A percentile compares a stretch with the other conserved stretches of the same genome.
Evolutionary conservation across 2,888 invertebrate species (phyloP).

Genomic region (Ditula angustiorana): DNA sequence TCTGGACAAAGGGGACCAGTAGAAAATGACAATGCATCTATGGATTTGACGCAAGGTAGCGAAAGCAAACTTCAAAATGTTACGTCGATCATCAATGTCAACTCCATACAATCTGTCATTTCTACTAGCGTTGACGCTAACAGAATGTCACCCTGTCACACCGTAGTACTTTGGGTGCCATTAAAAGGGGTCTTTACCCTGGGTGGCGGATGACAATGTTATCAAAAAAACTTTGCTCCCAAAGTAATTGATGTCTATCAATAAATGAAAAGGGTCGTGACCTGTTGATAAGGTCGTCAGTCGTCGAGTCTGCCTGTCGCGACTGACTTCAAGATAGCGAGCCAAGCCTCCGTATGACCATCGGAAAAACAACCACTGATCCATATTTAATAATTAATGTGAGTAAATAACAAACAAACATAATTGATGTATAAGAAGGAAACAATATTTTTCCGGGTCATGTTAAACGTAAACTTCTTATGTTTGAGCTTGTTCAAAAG

Average conservation of each 20-base stretch:
- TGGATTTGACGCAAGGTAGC: too few species aligned
- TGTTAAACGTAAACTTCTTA: neutral
- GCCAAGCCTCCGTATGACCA: conserved; percentile 23
- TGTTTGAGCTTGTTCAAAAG: neutral
- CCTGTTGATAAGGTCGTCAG: conserved; percentile 25
- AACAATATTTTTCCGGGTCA: neutral
- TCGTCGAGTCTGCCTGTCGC: conserved; percentile 15
- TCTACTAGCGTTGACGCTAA: too few species aligned
- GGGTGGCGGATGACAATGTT: neutral
- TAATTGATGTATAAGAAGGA: neutral
- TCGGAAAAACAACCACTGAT: neutral
- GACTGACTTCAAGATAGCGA: conserved; percentile 11
- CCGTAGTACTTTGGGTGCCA: too few species aligned
- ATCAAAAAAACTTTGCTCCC: conserved; percentile 28
- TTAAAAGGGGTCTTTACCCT: too few species aligned
- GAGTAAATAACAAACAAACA: neutral
- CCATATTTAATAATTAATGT: neutral
- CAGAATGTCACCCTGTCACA: too few species aligned
- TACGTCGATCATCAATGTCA: too few species aligned
- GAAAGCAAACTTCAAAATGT: too few species aligned
- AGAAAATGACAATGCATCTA: too few species aligned
- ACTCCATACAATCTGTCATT: too few species aligned
- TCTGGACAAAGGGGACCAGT: too few species aligned
- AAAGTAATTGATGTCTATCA: conserved; percentile 25
- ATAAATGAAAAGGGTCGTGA: conserved; percentile 28